Base-by-base conservation (phyloP, 2,888 invertebrate genomes). In the Aromia moschata region DNA sequence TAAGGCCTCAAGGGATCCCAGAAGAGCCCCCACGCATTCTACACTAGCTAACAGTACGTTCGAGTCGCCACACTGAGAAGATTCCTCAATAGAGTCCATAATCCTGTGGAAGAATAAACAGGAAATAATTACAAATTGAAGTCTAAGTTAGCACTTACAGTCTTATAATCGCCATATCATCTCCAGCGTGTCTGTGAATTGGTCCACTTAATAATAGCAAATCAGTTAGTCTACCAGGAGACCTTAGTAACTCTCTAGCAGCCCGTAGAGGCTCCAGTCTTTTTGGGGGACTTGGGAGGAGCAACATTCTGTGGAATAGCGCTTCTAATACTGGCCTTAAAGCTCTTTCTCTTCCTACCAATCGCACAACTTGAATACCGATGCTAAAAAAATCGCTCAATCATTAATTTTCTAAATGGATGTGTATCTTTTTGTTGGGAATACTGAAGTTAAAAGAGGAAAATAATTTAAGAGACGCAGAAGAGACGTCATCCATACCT, bases 51-150 rank as follows among this genome's bases (percentile, higher is more conserved):
- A 85, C n/a, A 93, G 83, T 2, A 91, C 88, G 60, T 88, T 86
- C 11, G 91, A 87, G 65, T 92, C 91, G 46, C 87, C 90, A 63
- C 90, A 90, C 67, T 89, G 88, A n/a, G 94, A 91, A 59, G 94
- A 93, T 81, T 96, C 96, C 80, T 95, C 94, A 77, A 96, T 91
- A 0, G 94, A 93, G 75, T 96, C 96, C 87, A 96, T 92, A 70
- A 94, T 90, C 72, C 96, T 92, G 71, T 12, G 79, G 78, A 43
- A 41, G 3, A n/a, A n/a, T n/a, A n/a, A n/a, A n/a, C n/a, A n/a
- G n/a, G n/a, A n/a, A n/a, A n/a, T n/a, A n/a, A n/a, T n/a, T n/a
- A n/a, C n/a, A n/a, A n/a, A n/a, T n/a, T n/a, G n/a, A n/a, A n/a
- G n/a, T n/a, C n/a, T n/a, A n/a, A n/a, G n/a, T n/a, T n/a, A n/a